Base-by-base conservation (phyloP, 2,113 vertebrate genomes). In the Rhinoderma darwinii region DNA sequence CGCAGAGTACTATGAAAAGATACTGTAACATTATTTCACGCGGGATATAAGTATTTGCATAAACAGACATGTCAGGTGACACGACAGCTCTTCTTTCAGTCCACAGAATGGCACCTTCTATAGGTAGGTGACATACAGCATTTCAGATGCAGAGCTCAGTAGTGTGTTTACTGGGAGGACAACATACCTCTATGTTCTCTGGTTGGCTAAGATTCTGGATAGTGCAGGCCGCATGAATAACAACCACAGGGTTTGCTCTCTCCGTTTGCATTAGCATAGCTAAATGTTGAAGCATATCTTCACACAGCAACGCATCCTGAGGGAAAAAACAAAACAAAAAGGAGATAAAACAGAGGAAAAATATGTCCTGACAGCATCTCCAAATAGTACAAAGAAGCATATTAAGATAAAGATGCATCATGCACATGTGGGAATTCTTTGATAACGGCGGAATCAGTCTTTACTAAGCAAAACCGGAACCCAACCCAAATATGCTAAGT, bases 201-300 rank as follows among this genome's bases (percentile, higher is more conserved):
- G 92, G 92, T 84, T 83, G 79, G 51, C 89, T 91, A 82, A 96
- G 68, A 88, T 94, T 88, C 54, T 89, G 88, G 90, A 96, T 92
- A 50, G 93, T 93, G 63, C 88, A 91, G 70, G 93, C 93, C 86
- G 90, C 30, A 75, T 93, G 93, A 75, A 90, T 89, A 41, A 93
- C 87, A 73, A 94, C 88, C 37, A 91, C 89, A 3, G 92, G 89
- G 72, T 91, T 93, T 56, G 83, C 88, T 88, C 88, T 92, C 54
- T 91, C 89, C 10, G 0, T 88, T 54, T 90, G 88, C 88, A 96
- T 90, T 72, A 95, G 90, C 4, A n/a, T 86, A 66, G 91, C 91
- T 18, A 96, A 79, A 54, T 90, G 91, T 81, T 93, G 89, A 51
- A 95, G 56, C 5, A 96, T 87, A 63, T 95, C 92, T 5, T 93